Base-by-base conservation (phyloP, 2,113 vertebrate genomes). In the Colius striatus region DNA sequence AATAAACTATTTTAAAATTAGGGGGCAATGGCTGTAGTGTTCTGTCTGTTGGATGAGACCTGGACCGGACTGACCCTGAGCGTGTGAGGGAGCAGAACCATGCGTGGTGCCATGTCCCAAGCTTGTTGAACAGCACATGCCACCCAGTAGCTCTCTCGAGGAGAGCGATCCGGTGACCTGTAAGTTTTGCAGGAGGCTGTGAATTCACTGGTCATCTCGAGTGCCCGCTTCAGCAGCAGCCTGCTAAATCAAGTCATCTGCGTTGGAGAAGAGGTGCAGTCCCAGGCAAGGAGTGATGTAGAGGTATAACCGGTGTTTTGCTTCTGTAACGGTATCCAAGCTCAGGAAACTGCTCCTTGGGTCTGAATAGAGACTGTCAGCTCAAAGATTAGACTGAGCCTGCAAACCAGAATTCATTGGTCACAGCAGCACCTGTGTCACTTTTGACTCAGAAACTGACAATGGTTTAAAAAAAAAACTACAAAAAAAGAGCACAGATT, bases 1-100 rank as follows among this genome's bases (percentile, higher is more conserved):
- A 99, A 99, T 98, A 99, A 99, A 98, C 96, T 99, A 99, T 99
- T 99, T 99, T 99, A 99, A 98, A 98, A 97, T 84, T 98, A 98
- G 50, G 26, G 80, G 53, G 34, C 48, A 43, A 41, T 76, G 86
- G 36, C 54, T 84, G 0, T 74, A 26, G 54, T 43, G 8, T 55
- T 80, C 10, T 88, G 21, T 30, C 27, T 63, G 26, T 51, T 65
- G 27, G 19, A 7, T 62, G 70, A 54, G 25, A 36, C 34, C 48
- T 50, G 26, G 9, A 58, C 57, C 2, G 7, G 47, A 47, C 34
- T 0, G 0, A 29, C 48, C 32, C 55, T 38, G 51, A 83, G 71
- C 18, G 2, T 7, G 10, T 34, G 43, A 68, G 25, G 27, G 30
- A 60, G 50, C 58, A 82, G 45, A 70, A 21, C 10, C 57, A 45